Base-by-base conservation (phyloP, 2,113 vertebrate species). In the Mobula birostris region DNA sequence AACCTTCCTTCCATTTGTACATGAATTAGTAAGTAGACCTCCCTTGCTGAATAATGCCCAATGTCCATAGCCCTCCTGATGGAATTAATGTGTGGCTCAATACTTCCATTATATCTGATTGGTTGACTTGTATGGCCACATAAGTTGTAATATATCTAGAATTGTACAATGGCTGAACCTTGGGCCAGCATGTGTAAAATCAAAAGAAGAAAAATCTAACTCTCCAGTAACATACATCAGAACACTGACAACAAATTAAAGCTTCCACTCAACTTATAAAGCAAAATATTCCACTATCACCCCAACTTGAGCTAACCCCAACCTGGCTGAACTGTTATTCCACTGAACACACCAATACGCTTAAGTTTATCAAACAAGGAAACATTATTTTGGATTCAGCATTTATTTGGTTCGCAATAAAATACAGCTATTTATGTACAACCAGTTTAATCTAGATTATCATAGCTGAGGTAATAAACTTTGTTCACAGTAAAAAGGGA, bases 341-440 rank as follows among this genome's bases (percentile, higher is more conserved):
- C 85, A 66, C n/a, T 66, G 85, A 66, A 90, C 29, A 90, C 29
- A 90, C n/a, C 14, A 29, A 63, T 66, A n/a, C 17, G n/a, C 61
- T n/a, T 17, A 29, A 88, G 14, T 11, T 90, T 61, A 32, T 32
- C 14, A 66, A 61, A 19, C 24, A 58, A 48, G 56, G 48, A 87
- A 87, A 9, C 83, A 87, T 12, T 79, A n/a, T 88, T 90, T 90
- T 66, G 85, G 29, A 90, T 32, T n/a, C 85, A 66, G 61, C 14
- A n/a, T 90, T 90, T 5, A 14, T 29, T 29, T 32, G 32, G 29
- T 5, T 66, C 14, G 58, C 85, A 66, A 32, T 17, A 90, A 90
- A 90, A 32, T 63, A 15, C 85, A 90, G 61, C 58, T 66, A 90
- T 63, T 90, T 32, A 29, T 90, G 85, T 32, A 90, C 85, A 29